Base-by-base conservation (phyloP, 1,140 invertebrate genomes). In the Venturia canescens region DNA sequence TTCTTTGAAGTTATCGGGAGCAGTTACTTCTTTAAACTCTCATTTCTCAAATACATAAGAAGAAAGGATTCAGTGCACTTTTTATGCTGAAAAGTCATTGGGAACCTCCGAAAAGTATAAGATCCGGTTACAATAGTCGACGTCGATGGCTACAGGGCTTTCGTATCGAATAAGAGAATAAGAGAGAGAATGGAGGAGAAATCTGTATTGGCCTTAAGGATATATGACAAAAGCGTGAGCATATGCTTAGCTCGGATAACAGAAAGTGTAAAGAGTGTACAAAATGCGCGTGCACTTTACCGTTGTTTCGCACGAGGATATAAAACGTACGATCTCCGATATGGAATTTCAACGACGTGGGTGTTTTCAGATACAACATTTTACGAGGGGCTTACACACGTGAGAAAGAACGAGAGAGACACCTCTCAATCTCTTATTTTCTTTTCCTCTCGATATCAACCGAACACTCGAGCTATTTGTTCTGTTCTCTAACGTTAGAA, bases 281-380 rank as follows among this genome's bases (percentile, higher is more conserved):
- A 44, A 60, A 76, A 60, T 76, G 53, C 72, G 11, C 72, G 29
- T 53, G 34, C 26, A 23, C 21, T 27, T 60, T 60, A 60, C 72
- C 72, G 72, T 76, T 76, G 53, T 76, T 74, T 53, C 71, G 48
- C 50, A 34, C 67, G 48, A 71, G 67, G 48, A 60, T 80, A 60
- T 76, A 76, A 76, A 76, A 50, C 72, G 50, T 44, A 60, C 72
- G 71, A 74, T 74, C 53, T 34, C 26, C 53, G 72, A 76, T 76
- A 76, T 76, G 72, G 72, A 76, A 76, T 76, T 76, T 60, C 72
- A 76, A 29, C 72, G 72, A 76, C 72, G 72, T 76, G 72, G 72
- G 72, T 76, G 72, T 76, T 76, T 60, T 31, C 50, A 76, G 53
- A 76, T 57, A 76, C 53, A 29, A 76, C 16, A 60, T 27, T 76